Percentiles rank a stretch among this genome's conserved stretches.
These are phyloP conservation scores for Teleiodes luculella DNA, from an alignment of 2,888 invertebrate genomes.

Conservation along the genomic window DNA sequence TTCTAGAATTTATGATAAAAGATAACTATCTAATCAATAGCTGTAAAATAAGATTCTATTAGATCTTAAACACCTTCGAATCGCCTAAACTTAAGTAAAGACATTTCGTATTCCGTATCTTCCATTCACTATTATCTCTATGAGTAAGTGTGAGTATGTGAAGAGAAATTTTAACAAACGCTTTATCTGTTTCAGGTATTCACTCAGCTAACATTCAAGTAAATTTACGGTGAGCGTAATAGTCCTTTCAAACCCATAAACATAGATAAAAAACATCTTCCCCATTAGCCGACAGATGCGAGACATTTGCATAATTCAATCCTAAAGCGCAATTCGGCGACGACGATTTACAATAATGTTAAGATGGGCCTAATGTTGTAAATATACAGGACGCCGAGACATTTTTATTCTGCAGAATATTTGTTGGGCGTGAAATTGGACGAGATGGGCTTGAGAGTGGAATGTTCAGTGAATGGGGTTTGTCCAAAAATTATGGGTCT, in stretches of 20 bases:
- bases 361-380: conserved; percentile 14
- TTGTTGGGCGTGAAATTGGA: conserved; percentile 2
- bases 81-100: too few species aligned
- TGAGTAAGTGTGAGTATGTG: too few species aligned
- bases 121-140: too few species aligned
- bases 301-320: conserved; percentile 42
- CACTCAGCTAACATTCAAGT: conserved; percentile 22
- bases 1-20: too few species aligned
- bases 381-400: conserved; percentile 11
- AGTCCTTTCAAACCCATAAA: conserved; percentile 29
- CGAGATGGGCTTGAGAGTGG: background rate
- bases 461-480: background rate
- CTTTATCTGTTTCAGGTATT: conserved; percentile 28
- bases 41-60: too few species aligned
- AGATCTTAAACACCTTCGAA: too few species aligned
- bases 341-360: conserved; percentile 24
- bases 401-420: conserved; percentile 3
- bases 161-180: background rate
- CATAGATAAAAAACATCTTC: conserved; percentile 33
- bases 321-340: conserved; percentile 30
- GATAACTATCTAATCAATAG: too few species aligned
- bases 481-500: background rate
- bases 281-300: conserved; percentile 36
- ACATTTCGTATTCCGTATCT: background rate
- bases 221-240: conserved; percentile 30